phyloP scores from a whole-genome alignment of 2,797 vertebrate species.

The Corythornis leucogaster region DNA sequence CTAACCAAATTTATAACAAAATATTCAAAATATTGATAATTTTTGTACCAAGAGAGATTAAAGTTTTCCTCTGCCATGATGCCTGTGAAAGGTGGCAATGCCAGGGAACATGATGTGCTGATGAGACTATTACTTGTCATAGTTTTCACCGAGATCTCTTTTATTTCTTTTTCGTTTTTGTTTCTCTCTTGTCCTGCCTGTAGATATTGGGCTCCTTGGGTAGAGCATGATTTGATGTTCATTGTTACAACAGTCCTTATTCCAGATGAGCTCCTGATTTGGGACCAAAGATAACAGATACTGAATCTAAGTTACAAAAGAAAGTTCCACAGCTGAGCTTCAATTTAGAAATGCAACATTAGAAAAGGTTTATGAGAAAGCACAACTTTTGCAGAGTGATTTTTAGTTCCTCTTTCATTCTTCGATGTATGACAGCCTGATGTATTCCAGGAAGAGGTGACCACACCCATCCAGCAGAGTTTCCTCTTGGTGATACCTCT shows the following conservation, averaged over 20 bases:
- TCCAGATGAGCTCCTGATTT: background rate
- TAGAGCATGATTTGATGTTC: background rate
- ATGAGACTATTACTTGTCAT: background rate
- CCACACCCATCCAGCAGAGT: background rate
- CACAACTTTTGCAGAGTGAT: background rate
- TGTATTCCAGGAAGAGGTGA: background rate
- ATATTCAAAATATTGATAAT: background rate
- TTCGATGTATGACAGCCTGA: background rate
- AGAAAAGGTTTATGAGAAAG: background rate
- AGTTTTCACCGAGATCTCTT: background rate
- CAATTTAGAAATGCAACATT: background rate
- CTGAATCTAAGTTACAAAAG: background rate
- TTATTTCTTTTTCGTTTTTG: background rate
- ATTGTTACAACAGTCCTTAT: background rate
- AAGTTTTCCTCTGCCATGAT: background rate
- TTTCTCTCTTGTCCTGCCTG: background rate
- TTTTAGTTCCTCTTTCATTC: conserved; percentile 12
- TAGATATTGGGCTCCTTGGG: background rate
- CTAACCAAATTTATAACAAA: conserved; percentile 17
- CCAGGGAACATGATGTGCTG: background rate
- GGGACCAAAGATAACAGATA: background rate
- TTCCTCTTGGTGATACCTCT: background rate
- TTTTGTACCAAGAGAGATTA: background rate
- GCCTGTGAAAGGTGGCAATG: background rate
- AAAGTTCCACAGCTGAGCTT: background rate